Percentiles rank a stretch among this genome's conserved stretches.
phyloP scores from a whole-genome alignment of 30 jellyfish, hydroid and myxozoan genomes.

The Hydractinia symbiolongicarpus region DNA sequence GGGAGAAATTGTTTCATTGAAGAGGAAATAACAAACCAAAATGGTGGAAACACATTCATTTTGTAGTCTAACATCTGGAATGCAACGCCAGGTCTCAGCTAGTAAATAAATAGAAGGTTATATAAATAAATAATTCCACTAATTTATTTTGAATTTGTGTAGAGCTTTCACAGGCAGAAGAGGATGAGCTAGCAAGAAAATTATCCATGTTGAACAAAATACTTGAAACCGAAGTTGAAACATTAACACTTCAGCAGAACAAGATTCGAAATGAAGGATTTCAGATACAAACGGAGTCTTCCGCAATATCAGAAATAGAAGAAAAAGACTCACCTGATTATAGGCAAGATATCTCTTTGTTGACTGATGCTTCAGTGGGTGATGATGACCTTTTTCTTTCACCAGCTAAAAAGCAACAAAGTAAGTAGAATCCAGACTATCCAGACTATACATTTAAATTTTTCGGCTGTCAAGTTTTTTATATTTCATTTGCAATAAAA shows the following conservation, averaged over 20 bases:
- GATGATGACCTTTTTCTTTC: slow-evolving; percentile 26
- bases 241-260: slow-evolving; percentile 49
- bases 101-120: too few relatives aligned
- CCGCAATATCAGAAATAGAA: background rate
- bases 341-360: background rate
- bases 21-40: too few relatives aligned
- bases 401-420: background rate
- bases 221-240: slow-evolving; percentile 55
- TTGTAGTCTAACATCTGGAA: too few relatives aligned
- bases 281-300: background rate
- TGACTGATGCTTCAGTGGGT: background rate
- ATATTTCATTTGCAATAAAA: too few relatives aligned
- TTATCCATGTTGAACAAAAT: slow-evolving; percentile 45
- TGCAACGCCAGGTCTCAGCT: too few relatives aligned
- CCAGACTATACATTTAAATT: too few relatives aligned
- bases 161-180: slow-evolving; percentile 72
- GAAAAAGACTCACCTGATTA: slow-evolving; percentile 8
- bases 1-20: too few relatives aligned
- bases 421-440: too few relatives aligned
- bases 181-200: slow-evolving; percentile 46
- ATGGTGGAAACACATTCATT: too few relatives aligned
- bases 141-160: background rate
- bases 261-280: slow-evolving; percentile 41
- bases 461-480: too few relatives aligned
- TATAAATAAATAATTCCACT: too few relatives aligned